Evolutionary conservation across 2,797 vertebrate genomes (phyloP), one percentile per base, ranked within the genome.

Genomic region (Diceros bicornis): DNA sequence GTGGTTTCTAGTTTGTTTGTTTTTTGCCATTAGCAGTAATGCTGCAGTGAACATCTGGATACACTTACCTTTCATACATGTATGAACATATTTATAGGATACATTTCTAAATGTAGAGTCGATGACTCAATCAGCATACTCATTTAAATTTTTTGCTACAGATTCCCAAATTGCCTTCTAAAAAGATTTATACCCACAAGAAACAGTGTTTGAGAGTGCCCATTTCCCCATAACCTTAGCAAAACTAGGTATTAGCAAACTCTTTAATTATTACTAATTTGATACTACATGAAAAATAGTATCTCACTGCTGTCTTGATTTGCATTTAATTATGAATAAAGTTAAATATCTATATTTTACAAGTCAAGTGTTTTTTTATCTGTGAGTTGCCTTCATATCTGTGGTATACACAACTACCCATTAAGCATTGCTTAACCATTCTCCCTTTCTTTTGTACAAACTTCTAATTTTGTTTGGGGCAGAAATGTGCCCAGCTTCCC

Each of bases 361-460:
- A 37, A 81, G 16, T 2, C 52, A 62, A 68, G 37, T 95, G 18
- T 84, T 88, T 64, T 21, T 81, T 88, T 93, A 66, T 81, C 72
- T 61, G 62, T 37, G 57, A 74, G 27, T 13, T 91, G 44, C 44
- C 18, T 88, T 93, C 69, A 50, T 27, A 93, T 66, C 12, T 82
- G 52, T 62, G 41, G n/a, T 64, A 87, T 86, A 90, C 4, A 61
- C 7, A 57, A n/a, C 11, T 83, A 47, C 50, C 50, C 50, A 52
- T 52, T 52, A 52, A 52, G 12, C 50, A 61, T 18, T 92, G 27
- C 55, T 59, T 79, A 69, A 50, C 37, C 37, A 74, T 79, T 90
- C 52, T 75, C 41, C 72, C 90, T 89, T 61, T 82, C 55, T 91
- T 75, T 20, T 44, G 44, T 88, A 64, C 14, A 95, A 96, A 66